These are phyloP conservation scores for Loxodonta africana DNA, from an alignment of 2,113 vertebrate genomes.

Conservation along the genomic window DNA sequence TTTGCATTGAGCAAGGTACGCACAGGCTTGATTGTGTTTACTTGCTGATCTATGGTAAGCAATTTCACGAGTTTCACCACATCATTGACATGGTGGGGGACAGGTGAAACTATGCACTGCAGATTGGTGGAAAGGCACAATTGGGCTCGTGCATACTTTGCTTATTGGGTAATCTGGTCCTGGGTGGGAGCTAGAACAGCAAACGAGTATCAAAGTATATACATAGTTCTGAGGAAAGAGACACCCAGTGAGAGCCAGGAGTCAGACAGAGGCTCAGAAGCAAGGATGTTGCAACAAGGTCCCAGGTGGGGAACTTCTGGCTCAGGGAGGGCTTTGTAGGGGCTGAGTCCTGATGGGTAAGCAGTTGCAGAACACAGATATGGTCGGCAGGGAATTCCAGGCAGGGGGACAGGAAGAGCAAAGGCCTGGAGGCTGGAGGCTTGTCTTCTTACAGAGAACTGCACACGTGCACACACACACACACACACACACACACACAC, in stretches of 20 bases:
- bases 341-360: neutral
- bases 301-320: neutral
- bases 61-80: too few species aligned
- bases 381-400: fast-evolving
- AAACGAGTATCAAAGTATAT: fast-evolving
- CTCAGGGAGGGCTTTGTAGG: neutral
- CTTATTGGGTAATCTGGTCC: too few species aligned
- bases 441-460: neutral
- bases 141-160: too few species aligned
- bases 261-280: neutral
- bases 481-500: too few species aligned
- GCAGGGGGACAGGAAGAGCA: fast-evolving
- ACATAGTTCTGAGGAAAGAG: fast-evolving
- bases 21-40: too few species aligned
- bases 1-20: too few species aligned
- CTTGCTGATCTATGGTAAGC: too few species aligned
- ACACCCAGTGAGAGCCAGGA: fast-evolving
- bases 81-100: too few species aligned
- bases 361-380: neutral
- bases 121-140: too few species aligned
- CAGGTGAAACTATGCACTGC: too few species aligned
- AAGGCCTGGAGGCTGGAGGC: neutral
- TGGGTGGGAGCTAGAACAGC: neutral
- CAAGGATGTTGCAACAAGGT: neutral
- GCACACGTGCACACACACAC: too few species aligned